Evolutionary conservation across 2,797 vertebrate species (phyloP).

Genomic region (Coendou prehensilis): DNA sequence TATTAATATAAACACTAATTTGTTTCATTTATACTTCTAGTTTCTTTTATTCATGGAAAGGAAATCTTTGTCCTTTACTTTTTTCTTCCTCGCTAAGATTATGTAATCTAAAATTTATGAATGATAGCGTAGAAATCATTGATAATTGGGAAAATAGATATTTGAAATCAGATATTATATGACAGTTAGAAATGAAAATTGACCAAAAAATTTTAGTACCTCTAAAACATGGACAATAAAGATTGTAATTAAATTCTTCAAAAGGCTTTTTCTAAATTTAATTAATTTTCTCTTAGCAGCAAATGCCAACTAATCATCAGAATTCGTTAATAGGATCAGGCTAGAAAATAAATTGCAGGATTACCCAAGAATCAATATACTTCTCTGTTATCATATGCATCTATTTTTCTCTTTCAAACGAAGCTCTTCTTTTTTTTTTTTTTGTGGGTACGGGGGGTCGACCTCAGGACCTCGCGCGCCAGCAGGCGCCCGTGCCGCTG

Average conservation of each 20-base stretch:
- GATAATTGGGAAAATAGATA: neutral
- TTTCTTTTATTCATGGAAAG: neutral
- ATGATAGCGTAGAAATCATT: neutral
- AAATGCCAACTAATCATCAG: neutral
- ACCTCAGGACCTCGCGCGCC: no score
- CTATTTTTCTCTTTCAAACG: neutral
- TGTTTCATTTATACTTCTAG: neutral
- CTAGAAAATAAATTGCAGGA: neutral
- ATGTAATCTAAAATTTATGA: neutral
- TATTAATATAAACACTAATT: neutral
- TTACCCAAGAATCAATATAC: neutral
- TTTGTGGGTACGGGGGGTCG: no score
- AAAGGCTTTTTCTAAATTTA: neutral
- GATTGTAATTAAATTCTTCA: neutral
- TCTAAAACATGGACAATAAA: neutral
- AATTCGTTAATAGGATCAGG: neutral
- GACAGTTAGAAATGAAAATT: neutral
- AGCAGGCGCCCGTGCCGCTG: no score
- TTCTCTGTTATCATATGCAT: neutral
- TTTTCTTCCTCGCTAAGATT: neutral
- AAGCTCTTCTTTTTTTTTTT: neutral
- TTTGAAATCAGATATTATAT: neutral
- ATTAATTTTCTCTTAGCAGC: neutral
- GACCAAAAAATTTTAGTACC: neutral
- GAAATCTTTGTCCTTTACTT: neutral